Evolutionary conservation across 2,888 invertebrate species (phyloP).

Genomic region (Gibbula magus): DNA sequence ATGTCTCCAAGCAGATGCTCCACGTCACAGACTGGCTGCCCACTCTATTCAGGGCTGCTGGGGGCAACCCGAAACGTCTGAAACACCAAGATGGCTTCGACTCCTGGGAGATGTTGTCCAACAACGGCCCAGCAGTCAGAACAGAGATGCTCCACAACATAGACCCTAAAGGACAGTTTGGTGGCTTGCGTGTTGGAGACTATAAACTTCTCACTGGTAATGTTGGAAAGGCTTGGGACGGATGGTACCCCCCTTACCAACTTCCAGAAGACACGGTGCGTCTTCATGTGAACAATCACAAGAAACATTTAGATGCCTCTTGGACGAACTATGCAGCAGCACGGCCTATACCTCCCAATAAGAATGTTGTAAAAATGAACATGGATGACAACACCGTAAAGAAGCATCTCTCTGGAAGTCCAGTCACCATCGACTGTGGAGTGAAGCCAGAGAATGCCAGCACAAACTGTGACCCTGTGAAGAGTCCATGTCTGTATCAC

Average conservation of each 20-base stretch:
- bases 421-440: conserved; percentile 66
- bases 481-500: conserved; percentile 87
- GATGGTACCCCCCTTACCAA: conserved; percentile 67
- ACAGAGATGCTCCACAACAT: conserved; percentile 77
- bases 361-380: neutral
- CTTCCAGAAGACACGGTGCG: conserved; percentile 29
- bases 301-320: neutral
- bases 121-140: conserved; percentile 80
- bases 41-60: conserved; percentile 84
- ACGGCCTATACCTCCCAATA: neutral
- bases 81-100: conserved; percentile 82
- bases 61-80: conserved; percentile 36
- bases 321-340: neutral
- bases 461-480: conserved; percentile 80
- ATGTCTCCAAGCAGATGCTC: conserved; percentile 84
- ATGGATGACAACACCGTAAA: neutral
- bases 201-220: conserved; percentile 68
- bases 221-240: conserved; percentile 54
- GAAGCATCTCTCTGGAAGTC: conserved; percentile 32
- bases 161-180: conserved; percentile 54
- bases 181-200: conserved; percentile 65
- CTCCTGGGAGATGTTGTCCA: conserved; percentile 84
- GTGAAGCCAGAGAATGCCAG: conserved; percentile 67
- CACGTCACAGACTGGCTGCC: conserved; percentile 94
- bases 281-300: conserved; percentile 34